Conservation (phyloP, 2,888 invertebrate genomes). For the Meta bourneti region DNA sequence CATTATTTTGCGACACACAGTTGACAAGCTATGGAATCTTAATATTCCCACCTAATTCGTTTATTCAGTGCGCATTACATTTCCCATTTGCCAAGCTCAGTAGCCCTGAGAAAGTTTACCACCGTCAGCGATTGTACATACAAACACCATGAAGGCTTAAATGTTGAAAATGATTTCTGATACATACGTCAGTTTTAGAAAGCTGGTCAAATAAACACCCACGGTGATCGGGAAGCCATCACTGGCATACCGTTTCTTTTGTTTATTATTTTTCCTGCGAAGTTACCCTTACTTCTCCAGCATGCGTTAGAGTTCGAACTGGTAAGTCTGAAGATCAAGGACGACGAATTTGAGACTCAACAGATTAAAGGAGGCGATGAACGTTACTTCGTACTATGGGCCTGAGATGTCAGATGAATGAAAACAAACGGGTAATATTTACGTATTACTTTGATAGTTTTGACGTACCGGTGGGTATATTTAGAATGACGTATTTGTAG, state of each 20-base stretch:
- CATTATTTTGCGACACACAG: too few relatives aligned
- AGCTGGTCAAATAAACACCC: neutral
- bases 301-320: neutral
- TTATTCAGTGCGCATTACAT: neutral
- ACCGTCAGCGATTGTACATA: neutral
- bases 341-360: neutral
- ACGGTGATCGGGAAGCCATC: neutral
- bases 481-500: too few relatives aligned
- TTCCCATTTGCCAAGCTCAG: neutral
- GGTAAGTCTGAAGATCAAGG: constrained; percentile 49
- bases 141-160: neutral
- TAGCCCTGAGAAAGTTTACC: neutral
- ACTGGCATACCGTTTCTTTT: too few relatives aligned
- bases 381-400: too few relatives aligned
- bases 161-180: neutral
- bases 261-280: too few relatives aligned
- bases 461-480: too few relatives aligned
- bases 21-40: too few relatives aligned
- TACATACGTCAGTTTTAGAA: neutral
- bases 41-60: too few relatives aligned
- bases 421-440: too few relatives aligned
- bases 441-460: too few relatives aligned
- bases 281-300: too few relatives aligned
- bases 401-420: too few relatives aligned
- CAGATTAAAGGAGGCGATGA: neutral